phyloP scores from a whole-genome alignment of 2,888 invertebrate genomes.

The Tortrix viridana region DNA sequence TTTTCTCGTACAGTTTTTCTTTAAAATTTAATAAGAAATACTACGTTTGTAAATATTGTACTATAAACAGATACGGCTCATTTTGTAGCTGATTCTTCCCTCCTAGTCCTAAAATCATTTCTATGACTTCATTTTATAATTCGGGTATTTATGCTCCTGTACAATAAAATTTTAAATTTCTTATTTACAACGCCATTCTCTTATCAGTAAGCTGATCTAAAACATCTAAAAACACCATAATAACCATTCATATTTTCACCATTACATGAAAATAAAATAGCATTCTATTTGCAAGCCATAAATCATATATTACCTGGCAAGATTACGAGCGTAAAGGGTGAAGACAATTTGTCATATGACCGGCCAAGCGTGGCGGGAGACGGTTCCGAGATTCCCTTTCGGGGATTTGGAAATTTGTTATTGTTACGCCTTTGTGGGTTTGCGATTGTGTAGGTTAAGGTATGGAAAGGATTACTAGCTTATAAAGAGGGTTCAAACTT shows the following conservation, averaged over 20 bases:
- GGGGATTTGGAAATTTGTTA: conserved; percentile 68
- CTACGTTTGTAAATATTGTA: too few relatives aligned
- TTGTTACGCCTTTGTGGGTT: conserved; percentile 63
- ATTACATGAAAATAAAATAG: conserved; percentile 40
- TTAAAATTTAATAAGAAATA: too few relatives aligned
- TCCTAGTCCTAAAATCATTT: too few relatives aligned
- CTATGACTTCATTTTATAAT: too few relatives aligned
- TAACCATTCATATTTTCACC: conserved; percentile 13
- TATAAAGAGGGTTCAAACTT: conserved; percentile 9
- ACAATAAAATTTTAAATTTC: too few relatives aligned
- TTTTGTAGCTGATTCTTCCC: too few relatives aligned
- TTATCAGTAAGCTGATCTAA: neutral
- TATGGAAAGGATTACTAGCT: conserved; percentile 12
- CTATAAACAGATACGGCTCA: too few relatives aligned
- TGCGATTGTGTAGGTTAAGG: conserved; percentile 34
- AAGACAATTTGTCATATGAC: conserved; percentile 77
- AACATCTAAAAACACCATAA: conserved; percentile 11
- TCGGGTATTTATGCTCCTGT: too few relatives aligned
- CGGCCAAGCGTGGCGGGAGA: conserved; percentile 63
- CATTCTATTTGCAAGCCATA: conserved; percentile 72
- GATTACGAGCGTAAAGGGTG: conserved; percentile 49
- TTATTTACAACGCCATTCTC: too few relatives aligned
- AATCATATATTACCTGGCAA: conserved; percentile 80
- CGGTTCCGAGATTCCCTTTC: conserved; percentile 65
- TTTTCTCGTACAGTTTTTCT: too few relatives aligned